A percentile compares a stretch with the other conserved stretches of the same genome.
Evolutionary conservation across 2,888 invertebrate species (phyloP).

Genomic region (Sphecodes monilicornis): DNA sequence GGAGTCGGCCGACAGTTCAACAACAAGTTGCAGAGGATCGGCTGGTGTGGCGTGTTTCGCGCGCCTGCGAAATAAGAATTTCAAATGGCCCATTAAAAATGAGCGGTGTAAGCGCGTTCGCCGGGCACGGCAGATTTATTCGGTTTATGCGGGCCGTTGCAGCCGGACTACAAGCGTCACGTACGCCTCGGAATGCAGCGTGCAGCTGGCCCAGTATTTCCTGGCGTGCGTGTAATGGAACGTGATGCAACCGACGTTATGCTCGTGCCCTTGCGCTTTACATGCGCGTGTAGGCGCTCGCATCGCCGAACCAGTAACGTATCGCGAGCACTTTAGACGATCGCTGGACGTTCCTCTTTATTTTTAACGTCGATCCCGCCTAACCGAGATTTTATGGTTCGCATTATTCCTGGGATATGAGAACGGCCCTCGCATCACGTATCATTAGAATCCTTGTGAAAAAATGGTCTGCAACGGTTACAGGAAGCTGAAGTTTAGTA

Average conservation of each 20-base stretch:
- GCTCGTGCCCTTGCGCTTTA: neutral
- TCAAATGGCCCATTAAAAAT: constrained; percentile 33
- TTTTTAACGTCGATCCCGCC: neutral
- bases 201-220: constrained; percentile 35
- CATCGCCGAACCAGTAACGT: constrained; percentile 25
- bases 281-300: neutral
- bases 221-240: constrained; percentile 48
- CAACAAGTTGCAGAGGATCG: neutral
- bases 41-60: neutral
- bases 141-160: constrained; percentile 40
- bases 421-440: neutral
- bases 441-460: neutral
- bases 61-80: constrained; percentile 17
- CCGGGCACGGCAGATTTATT: constrained; percentile 41
- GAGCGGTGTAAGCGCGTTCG: neutral
- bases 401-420: neutral
- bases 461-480: neutral
- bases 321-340: neutral
- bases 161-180: constrained; percentile 52
- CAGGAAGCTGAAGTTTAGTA: too few species aligned
- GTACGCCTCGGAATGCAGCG: constrained; percentile 52
- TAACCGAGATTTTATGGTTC: neutral
- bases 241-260: constrained; percentile 37
- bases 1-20: neutral
- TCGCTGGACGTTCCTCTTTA: neutral